A percentile compares a stretch with the other conserved stretches of the same genome.
Conservation (phyloP, 2,888 invertebrate genomes). For the Drosophila acutilabella region DNA sequence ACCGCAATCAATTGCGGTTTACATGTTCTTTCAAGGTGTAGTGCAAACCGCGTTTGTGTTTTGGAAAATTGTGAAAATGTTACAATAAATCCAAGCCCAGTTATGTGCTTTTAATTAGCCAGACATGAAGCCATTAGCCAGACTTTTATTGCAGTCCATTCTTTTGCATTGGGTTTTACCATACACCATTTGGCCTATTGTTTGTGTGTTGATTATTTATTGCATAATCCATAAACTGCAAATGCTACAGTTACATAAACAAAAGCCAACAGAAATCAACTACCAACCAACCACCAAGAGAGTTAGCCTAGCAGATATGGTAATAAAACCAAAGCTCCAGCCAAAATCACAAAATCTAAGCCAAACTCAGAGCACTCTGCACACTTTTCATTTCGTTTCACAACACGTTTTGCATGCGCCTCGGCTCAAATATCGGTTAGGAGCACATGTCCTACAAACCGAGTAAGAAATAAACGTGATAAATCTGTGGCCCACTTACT, state of each 20-base stretch:
- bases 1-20: slow-evolving; percentile 26
- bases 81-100: background rate
- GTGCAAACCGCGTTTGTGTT: slow-evolving; percentile 22
- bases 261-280: slow-evolving; percentile 64
- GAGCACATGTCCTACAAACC: slow-evolving; percentile 83
- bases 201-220: slow-evolving; percentile 75
- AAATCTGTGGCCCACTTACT: slow-evolving; percentile 70
- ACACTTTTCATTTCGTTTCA: slow-evolving; percentile 62
- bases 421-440: slow-evolving; percentile 78
- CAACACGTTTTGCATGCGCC: slow-evolving; percentile 53
- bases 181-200: slow-evolving; percentile 50
- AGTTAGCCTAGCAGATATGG: slow-evolving; percentile 75
- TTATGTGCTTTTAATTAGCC: slow-evolving; percentile 16
- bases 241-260: slow-evolving; percentile 78
- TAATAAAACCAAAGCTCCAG: slow-evolving; percentile 61
- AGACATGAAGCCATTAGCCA: slow-evolving; percentile 40
- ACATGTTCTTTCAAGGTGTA: slow-evolving; percentile 60
- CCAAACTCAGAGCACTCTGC: slow-evolving; percentile 20
- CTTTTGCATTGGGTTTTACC: slow-evolving; percentile 44
- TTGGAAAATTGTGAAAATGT: background rate
- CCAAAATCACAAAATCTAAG: slow-evolving; percentile 7
- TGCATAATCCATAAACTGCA: slow-evolving; percentile 80
- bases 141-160: slow-evolving; percentile 52
- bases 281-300: slow-evolving; percentile 62
- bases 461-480: slow-evolving; percentile 73